Evolutionary conservation across 2,113 vertebrate genomes (phyloP), one percentile per base, ranked within the genome.

Genomic region (Rallus limicola): DNA sequence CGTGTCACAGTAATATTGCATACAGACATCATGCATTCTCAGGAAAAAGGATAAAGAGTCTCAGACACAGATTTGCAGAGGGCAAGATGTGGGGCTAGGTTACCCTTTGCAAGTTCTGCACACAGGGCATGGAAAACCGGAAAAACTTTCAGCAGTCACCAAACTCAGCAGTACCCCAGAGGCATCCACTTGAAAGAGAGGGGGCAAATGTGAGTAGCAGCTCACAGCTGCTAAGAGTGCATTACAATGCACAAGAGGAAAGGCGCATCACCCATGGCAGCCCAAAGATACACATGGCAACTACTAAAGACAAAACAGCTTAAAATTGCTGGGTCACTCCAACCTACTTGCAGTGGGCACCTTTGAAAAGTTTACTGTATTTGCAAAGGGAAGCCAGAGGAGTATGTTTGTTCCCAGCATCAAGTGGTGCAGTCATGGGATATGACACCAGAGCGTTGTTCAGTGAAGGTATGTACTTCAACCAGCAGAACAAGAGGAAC

Each of bases 1-100:
- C 1, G 1, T 20, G 5, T 28, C 44, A 21, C 2, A 8, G 50
- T 9, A 85, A 15, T n/a, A 36, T 26, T 58, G 82, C 33, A 33
- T 0, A 0, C 11, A 23, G 4, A 31, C 8, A 17, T 13, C 19
- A 16, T 12, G 1, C 0, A 0, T 33, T 85, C 38, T 44, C 58
- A 34, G 48, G 28, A 87, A 48, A 25, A 64, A 23, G 23, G 3
- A 1, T 13, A n/a, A 55, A 9, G 10, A 55, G 9, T 16, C 29
- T 16, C 16, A 72, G 34, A 5, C 56, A 23, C 29, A 60, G 28
- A 48, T 53, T 53, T 76, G 63, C 48, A 44, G n/a, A 92, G 14
- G 5, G 19, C 10, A 82, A 48, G 42, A 24, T 18, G 25, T 3
- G 8, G 64, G 28, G 10, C n/a, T 16, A 5, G 26, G 34, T 31